These are phyloP conservation scores for Patella ulyssiponensis DNA, from an alignment of 2,888 invertebrate species.

Conservation along the genomic window DNA sequence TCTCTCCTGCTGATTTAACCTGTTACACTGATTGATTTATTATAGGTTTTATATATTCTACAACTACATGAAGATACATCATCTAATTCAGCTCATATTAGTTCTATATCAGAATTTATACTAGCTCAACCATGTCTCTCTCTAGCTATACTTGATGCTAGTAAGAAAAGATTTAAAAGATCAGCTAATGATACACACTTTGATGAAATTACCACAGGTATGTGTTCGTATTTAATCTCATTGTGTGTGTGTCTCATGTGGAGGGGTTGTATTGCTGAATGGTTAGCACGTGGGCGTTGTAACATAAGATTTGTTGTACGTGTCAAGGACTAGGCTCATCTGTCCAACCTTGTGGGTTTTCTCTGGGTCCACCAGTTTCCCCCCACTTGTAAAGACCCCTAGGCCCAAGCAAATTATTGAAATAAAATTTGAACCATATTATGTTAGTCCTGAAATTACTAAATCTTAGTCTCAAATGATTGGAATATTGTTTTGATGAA, in stretches of 20 bases:
- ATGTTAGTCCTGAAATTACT: too few relatives aligned
- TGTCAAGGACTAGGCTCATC: too few relatives aligned
- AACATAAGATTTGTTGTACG: too few relatives aligned
- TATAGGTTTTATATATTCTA: constrained; percentile 84
- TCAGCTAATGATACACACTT: constrained; percentile 59
- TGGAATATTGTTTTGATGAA: too few relatives aligned
- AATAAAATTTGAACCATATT: too few relatives aligned
- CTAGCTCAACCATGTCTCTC: constrained; percentile 90
- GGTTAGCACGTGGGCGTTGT: too few relatives aligned
- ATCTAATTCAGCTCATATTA: constrained; percentile 63
- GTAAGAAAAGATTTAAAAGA: constrained; percentile 61
- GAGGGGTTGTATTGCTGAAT: background rate
- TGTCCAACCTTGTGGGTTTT: too few relatives aligned
- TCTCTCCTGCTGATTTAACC: too few relatives aligned
- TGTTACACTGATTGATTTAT: background rate
- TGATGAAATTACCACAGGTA: constrained; percentile 69
- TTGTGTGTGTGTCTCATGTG: background rate
- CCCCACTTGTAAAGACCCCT: too few relatives aligned
- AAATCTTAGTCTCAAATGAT: too few relatives aligned
- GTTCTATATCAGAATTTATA: constrained; percentile 85
- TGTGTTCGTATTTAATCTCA: background rate
- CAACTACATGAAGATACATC: constrained; percentile 76
- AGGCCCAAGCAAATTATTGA: too few relatives aligned
- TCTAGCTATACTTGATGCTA: constrained; percentile 87
- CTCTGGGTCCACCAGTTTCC: too few relatives aligned